These are phyloP conservation scores for Pseudomyrmex dendroicus DNA, from an alignment of 1,140 invertebrate genomes.

Conservation along the genomic window DNA sequence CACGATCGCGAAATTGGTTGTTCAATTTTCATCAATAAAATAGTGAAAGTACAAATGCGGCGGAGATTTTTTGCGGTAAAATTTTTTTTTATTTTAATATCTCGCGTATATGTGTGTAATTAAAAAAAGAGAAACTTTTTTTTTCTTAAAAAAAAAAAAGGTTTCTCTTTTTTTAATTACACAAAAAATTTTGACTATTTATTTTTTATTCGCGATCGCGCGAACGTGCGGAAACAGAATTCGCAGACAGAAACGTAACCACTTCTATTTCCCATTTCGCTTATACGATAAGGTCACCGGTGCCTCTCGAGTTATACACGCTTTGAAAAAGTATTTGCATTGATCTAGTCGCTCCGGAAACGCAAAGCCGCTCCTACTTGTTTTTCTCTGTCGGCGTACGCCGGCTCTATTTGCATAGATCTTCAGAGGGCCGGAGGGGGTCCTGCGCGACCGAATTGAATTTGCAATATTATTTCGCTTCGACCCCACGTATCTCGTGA, in stretches of 20 bases:
- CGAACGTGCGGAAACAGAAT: neutral
- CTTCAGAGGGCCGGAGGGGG: conserved; percentile 58
- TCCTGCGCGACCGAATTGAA: conserved; percentile 69
- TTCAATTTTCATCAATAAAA: neutral
- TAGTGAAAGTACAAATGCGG: neutral
- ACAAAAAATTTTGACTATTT: neutral
- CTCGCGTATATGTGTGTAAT: neutral
- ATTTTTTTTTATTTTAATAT: neutral
- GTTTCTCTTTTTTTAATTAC: no score
- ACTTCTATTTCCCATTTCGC: conserved; percentile 20
- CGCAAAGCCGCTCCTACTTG: conserved; percentile 67
- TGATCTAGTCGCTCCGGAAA: conserved; percentile 70
- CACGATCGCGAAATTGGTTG: no score
- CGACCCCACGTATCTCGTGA: conserved; percentile 34
- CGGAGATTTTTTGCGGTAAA: neutral
- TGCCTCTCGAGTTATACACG: conserved; percentile 34
- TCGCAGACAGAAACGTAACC: neutral
- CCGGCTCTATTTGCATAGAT: conserved; percentile 77
- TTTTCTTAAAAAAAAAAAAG: no score
- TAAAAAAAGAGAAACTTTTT: no score
- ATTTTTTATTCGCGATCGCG: neutral
- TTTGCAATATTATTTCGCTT: conserved; percentile 74
- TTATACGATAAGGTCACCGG: conserved; percentile 27
- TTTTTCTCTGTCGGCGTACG: conserved; percentile 67
- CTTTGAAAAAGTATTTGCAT: conserved; percentile 79